phyloP scores from a whole-genome alignment of 2,888 invertebrate species.

The Eristalis tenax region DNA sequence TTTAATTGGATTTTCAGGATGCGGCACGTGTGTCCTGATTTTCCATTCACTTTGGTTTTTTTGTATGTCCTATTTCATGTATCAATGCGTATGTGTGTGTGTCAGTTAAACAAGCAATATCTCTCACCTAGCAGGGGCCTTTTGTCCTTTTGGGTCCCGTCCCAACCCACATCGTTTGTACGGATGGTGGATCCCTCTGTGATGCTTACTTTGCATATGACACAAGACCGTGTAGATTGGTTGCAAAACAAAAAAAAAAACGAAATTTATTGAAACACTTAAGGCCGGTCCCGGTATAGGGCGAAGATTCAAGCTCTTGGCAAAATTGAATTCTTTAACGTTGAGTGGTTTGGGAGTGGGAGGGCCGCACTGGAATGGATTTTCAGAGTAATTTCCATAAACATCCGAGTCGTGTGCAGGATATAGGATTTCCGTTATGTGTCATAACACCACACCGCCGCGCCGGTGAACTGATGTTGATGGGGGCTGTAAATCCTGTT shows the following conservation, averaged over 20 bases:
- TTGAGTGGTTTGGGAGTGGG: background rate
- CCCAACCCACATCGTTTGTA: background rate
- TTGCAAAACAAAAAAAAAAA: background rate
- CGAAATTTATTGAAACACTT: background rate
- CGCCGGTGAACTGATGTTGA: background rate
- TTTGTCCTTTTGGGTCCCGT: background rate
- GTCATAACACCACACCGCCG: background rate
- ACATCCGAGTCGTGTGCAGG: background rate
- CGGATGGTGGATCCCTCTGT: background rate
- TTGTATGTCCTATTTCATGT: background rate
- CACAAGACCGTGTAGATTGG: background rate
- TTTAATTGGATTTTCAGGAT: conserved; percentile 21
- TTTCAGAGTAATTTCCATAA: background rate
- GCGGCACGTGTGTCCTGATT: conserved; percentile 21
- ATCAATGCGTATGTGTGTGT: background rate
- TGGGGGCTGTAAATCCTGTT: background rate
- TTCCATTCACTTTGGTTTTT: background rate
- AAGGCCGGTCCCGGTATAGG: background rate
- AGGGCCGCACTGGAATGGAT: background rate
- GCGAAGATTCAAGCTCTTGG: background rate
- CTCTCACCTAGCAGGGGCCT: background rate
- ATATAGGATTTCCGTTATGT: background rate
- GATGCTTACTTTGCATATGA: background rate
- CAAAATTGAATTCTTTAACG: background rate
- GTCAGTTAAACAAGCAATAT: background rate